Evolutionary conservation across 2,797 vertebrate genomes (phyloP).

Genomic region (Eleutherodactylus coqui): DNA sequence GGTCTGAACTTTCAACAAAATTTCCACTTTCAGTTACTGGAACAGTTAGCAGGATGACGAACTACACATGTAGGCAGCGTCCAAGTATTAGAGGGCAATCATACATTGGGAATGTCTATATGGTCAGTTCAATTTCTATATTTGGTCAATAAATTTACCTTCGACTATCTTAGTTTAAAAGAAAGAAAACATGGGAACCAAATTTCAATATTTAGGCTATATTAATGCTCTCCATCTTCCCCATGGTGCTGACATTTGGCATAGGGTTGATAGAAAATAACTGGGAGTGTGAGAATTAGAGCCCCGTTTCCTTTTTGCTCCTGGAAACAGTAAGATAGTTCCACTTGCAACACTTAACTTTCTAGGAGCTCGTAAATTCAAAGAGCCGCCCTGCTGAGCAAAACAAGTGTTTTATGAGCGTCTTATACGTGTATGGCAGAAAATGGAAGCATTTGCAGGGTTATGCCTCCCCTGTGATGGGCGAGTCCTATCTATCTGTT

Average conservation of each 20-base stretch:
- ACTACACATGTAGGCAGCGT: background rate
- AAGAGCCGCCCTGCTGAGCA: constrained; percentile 47
- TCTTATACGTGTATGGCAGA: constrained; percentile 45
- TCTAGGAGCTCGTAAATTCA: constrained; percentile 54
- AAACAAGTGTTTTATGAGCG: constrained; percentile 51
- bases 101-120: background rate
- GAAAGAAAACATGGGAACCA: background rate
- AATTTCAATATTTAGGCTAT: background rate
- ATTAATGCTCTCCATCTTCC: constrained; percentile 9
- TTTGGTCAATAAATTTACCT: background rate
- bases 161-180: background rate
- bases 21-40: background rate
- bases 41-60: background rate
- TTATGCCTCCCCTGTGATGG: constrained; percentile 42
- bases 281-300: constrained; percentile 33
- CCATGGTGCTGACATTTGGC: constrained; percentile 23
- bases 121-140: background rate
- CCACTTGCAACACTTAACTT: constrained; percentile 47
- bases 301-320: constrained; percentile 35
- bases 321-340: constrained; percentile 50
- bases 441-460: constrained; percentile 23
- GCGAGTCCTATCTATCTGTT: constrained; percentile 36
- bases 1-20: background rate
- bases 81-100: background rate
- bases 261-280: background rate